Percentiles rank a stretch among this genome's conserved stretches.
phyloP scores from a whole-genome alignment of 2,888 invertebrate genomes.

The Chaetoderma sp. region DNA sequence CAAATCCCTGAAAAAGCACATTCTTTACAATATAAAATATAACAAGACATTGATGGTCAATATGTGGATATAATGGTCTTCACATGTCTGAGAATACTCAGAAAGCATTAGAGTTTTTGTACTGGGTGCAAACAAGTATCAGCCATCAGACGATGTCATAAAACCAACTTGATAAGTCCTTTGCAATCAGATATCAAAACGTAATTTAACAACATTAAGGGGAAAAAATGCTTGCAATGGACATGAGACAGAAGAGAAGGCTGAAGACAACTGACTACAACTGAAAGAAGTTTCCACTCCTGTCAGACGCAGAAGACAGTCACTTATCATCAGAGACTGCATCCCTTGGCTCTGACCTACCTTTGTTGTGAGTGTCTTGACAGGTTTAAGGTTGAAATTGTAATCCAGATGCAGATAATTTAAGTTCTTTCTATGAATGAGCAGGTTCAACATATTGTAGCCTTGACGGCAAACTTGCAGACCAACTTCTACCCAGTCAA shows the following conservation, averaged over 20 bases:
- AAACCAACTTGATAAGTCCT: too few relatives aligned
- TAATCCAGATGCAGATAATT: conserved; percentile 99
- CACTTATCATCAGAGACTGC: background rate
- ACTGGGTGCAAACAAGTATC: too few relatives aligned
- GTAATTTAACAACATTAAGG: too few relatives aligned
- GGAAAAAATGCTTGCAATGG: background rate
- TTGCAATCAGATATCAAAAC: too few relatives aligned
- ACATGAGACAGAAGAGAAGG: too few relatives aligned
- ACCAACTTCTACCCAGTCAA: conserved; percentile 99
- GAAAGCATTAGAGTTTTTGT: too few relatives aligned
- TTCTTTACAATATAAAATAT: too few relatives aligned
- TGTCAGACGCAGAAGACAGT: background rate
- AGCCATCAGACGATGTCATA: too few relatives aligned
- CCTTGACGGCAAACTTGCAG: conserved; percentile 97
- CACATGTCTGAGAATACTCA: too few relatives aligned
- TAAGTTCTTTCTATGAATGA: conserved; percentile 98
- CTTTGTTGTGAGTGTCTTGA: conserved; percentile 98
- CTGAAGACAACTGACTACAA: background rate
- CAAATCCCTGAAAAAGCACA: too few relatives aligned
- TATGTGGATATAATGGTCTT: too few relatives aligned
- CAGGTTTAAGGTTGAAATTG: conserved; percentile 99
- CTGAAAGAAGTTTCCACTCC: background rate
- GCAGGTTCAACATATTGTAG: conserved; percentile 98
- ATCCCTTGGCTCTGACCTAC: conserved; percentile 36
- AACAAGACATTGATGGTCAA: too few relatives aligned